Conservation (phyloP, 30 jellyfish, hydroid and myxozoan species). For the Aurelia coerulea region DNA sequence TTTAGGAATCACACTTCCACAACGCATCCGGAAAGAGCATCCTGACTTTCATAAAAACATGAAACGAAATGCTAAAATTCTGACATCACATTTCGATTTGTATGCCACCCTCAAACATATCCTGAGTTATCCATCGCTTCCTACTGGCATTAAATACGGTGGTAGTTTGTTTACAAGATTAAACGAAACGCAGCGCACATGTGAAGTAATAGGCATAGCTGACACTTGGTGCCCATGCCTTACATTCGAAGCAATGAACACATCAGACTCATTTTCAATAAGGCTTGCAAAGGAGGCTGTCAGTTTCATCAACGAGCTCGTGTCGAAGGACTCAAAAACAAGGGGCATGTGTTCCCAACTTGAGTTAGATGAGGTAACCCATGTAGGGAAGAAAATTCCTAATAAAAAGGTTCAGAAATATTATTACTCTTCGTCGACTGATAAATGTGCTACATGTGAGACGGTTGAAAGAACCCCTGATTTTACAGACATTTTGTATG, state of each 20-base stretch:
- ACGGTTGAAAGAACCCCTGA: neutral
- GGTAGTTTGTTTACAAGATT: constrained; percentile 46
- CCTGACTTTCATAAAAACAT: constrained; percentile 33
- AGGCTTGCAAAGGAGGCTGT: constrained; percentile 44
- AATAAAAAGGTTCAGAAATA: constrained; percentile 21
- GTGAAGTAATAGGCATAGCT: constrained; percentile 50
- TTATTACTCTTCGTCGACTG: neutral
- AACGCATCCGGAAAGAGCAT: constrained; percentile 12
- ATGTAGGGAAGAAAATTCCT: constrained; percentile 25
- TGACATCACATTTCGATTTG: constrained; percentile 70
- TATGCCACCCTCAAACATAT: constrained; percentile 56
- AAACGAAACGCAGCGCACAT: constrained; percentile 32
- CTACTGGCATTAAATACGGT: constrained; percentile 29
- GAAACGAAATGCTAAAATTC: constrained; percentile 28
- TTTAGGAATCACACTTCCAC: constrained; percentile 66
- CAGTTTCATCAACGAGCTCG: constrained; percentile 4
- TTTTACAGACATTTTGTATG: constrained; percentile 11
- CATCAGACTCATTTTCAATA: neutral
- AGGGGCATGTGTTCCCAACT: constrained; percentile 19
- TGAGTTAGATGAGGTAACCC: constrained; percentile 2
- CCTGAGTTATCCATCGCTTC: constrained; percentile 29
- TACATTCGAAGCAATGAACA: constrained; percentile 11
- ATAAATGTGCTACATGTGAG: constrained; percentile 40
- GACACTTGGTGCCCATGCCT: constrained; percentile 75
- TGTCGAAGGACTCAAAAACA: neutral